These are phyloP conservation scores for Chromobotia macracanthus DNA, from an alignment of 2,797 vertebrate genomes.

Conservation along the genomic window DNA sequence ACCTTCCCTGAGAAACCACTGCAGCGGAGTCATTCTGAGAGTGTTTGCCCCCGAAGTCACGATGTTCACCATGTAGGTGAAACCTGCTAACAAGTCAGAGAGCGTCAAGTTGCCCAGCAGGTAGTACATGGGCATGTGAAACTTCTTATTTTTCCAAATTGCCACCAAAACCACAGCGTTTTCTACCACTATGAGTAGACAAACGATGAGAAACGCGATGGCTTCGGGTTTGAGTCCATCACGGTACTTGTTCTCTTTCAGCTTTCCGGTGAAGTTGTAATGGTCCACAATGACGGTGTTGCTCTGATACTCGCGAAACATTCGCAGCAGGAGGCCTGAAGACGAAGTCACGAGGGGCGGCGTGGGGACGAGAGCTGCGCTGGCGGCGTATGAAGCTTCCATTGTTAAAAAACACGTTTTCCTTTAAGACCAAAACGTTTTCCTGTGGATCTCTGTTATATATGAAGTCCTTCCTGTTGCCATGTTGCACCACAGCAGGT, in stretches of 20 bases:
- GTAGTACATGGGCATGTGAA: conserved; percentile 90
- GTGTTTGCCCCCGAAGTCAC: conserved; percentile 86
- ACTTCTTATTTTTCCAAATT: conserved; percentile 88
- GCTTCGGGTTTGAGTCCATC: conserved; percentile 79
- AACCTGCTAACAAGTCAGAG: conserved; percentile 87
- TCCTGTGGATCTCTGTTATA: conserved; percentile 36
- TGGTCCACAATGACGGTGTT: conserved; percentile 78
- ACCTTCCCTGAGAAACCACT: no score
- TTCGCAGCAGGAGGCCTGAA: conserved; percentile 58
- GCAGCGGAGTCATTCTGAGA: conserved; percentile 84
- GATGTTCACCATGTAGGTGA: conserved; percentile 89
- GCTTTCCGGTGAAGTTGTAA: conserved; percentile 89
- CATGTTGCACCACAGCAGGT: conserved; percentile 51
- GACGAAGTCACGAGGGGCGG: conserved; percentile 40
- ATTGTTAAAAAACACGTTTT: conserved; percentile 31
- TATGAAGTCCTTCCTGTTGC: conserved; percentile 54
- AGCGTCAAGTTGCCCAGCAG: conserved; percentile 87
- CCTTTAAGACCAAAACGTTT: conserved; percentile 35
- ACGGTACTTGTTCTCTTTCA: conserved; percentile 78
- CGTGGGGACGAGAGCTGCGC: conserved; percentile 57
- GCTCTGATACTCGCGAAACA: conserved; percentile 78
- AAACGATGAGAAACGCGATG: conserved; percentile 82
- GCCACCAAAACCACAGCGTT: conserved; percentile 86
- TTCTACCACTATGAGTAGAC: conserved; percentile 84
- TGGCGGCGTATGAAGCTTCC: conserved; percentile 60